Evolutionary conservation across 2,888 invertebrate genomes (phyloP).

Genomic region (Diachrysia chrysitis): DNA sequence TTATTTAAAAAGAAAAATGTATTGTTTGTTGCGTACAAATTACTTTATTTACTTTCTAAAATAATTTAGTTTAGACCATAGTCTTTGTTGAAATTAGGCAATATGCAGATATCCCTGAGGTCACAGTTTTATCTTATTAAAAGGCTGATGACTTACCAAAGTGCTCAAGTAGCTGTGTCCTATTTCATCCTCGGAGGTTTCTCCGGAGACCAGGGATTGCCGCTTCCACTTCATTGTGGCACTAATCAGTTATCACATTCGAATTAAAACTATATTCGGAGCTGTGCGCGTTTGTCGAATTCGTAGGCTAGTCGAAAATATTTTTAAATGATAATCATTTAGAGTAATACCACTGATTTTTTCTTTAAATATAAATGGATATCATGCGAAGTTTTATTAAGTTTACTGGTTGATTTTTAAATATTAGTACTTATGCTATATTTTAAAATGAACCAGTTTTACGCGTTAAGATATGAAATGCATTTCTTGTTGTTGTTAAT

Average conservation of each 20-base stretch:
- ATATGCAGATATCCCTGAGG: too few species aligned
- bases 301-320: constrained; percentile 29
- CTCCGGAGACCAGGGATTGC: constrained; percentile 81
- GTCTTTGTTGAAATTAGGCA: too few species aligned
- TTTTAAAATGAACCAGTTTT: background rate
- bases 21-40: too few species aligned
- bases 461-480: background rate
- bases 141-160: constrained; percentile 76
- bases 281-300: constrained; percentile 29
- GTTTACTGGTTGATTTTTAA: too few species aligned
- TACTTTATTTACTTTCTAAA: too few species aligned
- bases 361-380: background rate
- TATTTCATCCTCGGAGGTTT: constrained; percentile 85
- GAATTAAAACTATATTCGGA: constrained; percentile 16
- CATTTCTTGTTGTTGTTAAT: constrained; percentile 31
- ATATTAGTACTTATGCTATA: background rate
- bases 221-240: constrained; percentile 76
- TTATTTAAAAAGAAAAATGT: too few species aligned
- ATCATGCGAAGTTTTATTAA: background rate
- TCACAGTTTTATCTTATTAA: too few species aligned
- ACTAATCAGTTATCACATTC: constrained; percentile 51
- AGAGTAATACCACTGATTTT: background rate
- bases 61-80: too few species aligned
- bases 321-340: constrained; percentile 13
- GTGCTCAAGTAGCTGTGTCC: constrained; percentile 85